A percentile compares a stretch with the other conserved stretches of the same genome.
Conservation (phyloP, 2,113 vertebrate species). For the Lampris incognitus region DNA sequence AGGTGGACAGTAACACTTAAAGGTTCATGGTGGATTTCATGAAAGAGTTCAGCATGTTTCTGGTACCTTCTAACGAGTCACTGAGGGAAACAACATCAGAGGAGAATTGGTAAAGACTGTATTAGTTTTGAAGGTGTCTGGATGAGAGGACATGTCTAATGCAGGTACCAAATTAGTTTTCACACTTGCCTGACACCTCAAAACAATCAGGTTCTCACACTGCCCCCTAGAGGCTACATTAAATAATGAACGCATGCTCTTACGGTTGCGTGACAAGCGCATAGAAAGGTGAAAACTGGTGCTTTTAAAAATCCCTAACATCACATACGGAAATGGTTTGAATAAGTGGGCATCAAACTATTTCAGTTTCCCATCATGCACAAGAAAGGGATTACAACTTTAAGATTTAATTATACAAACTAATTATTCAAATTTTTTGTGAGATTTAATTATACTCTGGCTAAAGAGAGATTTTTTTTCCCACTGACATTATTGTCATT, state of each 20-base stretch:
- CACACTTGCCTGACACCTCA: conserved; percentile 28
- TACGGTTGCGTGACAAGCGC: background rate
- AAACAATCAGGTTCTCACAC: conserved; percentile 50
- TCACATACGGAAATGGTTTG: background rate
- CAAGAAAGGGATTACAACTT: background rate
- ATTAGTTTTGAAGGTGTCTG: background rate
- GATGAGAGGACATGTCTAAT: conserved; percentile 12
- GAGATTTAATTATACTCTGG: too few species aligned
- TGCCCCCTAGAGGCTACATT: conserved; percentile 68
- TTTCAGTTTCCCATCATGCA: background rate
- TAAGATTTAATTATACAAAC: background rate
- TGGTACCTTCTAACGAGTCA: background rate
- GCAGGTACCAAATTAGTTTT: conserved; percentile 16
- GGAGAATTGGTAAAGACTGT: background rate
- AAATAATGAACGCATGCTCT: background rate
- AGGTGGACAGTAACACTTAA: too few species aligned
- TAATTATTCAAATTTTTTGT: too few species aligned
- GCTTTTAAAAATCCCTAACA: background rate
- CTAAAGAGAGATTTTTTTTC: too few species aligned
- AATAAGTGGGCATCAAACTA: background rate
- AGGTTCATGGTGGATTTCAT: background rate
- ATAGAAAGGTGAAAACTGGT: background rate
- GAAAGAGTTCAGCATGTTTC: background rate
- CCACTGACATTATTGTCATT: too few species aligned
- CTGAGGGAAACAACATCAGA: background rate